phyloP scores from a whole-genome alignment of 2,797 vertebrate genomes.

The Aphelocoma californica region DNA sequence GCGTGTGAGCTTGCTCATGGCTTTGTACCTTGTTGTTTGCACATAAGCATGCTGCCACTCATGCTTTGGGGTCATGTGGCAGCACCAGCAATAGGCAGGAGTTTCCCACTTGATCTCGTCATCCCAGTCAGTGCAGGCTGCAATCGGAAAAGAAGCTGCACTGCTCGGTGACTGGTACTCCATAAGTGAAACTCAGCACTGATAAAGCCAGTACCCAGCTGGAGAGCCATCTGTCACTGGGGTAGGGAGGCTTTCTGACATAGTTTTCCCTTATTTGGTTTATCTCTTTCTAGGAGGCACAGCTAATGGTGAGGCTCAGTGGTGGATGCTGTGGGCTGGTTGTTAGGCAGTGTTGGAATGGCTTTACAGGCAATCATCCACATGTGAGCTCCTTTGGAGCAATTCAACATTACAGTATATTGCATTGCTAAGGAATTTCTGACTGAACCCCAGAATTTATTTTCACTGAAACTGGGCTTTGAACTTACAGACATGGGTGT shows the following conservation, averaged over 20 bases:
- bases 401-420: neutral
- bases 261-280: neutral
- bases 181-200: neutral
- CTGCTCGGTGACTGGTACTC: neutral
- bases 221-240: neutral
- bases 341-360: neutral
- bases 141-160: neutral
- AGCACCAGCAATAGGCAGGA: neutral
- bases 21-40: neutral
- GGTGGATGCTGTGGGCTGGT: neutral
- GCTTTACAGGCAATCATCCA: neutral
- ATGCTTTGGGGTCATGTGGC: neutral
- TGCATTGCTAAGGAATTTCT: neutral
- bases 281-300: neutral
- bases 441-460: neutral
- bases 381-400: neutral
- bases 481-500: neutral
- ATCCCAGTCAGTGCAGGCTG: fast-evolving
- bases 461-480: neutral
- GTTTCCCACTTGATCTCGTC: neutral
- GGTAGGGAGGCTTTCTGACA: neutral
- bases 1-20: fast-evolving
- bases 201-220: neutral
- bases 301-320: neutral
- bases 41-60: neutral